These are phyloP conservation scores for Musca domestica DNA, from an alignment of 1,140 invertebrate genomes.

Conservation along the genomic window DNA sequence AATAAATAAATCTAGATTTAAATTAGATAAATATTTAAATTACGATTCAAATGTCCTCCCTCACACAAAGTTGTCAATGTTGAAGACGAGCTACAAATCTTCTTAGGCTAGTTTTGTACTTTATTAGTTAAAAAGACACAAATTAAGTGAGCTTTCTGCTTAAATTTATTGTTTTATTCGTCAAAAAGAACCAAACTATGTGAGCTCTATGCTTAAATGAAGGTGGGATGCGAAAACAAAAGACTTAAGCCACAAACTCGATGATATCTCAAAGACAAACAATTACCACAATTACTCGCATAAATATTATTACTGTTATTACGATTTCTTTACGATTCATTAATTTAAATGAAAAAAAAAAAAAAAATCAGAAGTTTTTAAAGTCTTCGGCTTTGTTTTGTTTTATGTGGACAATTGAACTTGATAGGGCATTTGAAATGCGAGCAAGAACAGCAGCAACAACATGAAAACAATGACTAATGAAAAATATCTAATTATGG, in stretches of 20 bases:
- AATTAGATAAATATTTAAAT: too few relatives aligned
- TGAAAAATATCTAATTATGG: too few relatives aligned
- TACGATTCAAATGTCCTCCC: too few relatives aligned
- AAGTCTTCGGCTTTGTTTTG: background rate
- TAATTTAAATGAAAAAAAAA: background rate
- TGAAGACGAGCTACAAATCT: too few relatives aligned
- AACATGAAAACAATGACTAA: background rate
- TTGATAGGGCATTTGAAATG: background rate
- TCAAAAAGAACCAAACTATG: too few relatives aligned
- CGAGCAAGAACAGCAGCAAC: background rate
- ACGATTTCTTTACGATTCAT: background rate
- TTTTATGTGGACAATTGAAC: background rate
- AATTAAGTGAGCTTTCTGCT: too few relatives aligned
- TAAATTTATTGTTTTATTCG: too few relatives aligned
- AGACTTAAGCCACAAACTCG: constrained; percentile 27
- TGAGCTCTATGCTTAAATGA: too few relatives aligned
- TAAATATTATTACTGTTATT: background rate
- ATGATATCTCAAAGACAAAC: background rate
- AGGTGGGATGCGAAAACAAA: constrained; percentile 13
- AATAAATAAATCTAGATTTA: too few relatives aligned
- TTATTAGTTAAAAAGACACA: too few relatives aligned
- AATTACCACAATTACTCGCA: background rate
- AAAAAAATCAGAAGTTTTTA: background rate
- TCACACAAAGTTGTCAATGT: too few relatives aligned
- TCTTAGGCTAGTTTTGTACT: too few relatives aligned